Evolutionary conservation across 2,888 invertebrate species (phyloP), one percentile per base, ranked within the genome.

Genomic region (Thysanoteuthis rhombus): DNA sequence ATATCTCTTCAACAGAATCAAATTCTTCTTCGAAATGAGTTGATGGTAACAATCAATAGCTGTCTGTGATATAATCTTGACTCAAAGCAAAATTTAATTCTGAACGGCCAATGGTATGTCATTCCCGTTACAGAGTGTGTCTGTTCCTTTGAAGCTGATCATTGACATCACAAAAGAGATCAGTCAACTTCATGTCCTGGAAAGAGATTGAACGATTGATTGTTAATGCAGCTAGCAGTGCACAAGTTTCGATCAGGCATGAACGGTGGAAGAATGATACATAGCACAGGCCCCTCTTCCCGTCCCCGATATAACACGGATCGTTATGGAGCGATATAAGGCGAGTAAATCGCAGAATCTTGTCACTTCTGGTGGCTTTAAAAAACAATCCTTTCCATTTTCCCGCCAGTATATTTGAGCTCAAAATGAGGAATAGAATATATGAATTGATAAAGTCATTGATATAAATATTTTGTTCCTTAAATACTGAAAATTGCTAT

Each of bases 141-240:
- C n/a, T 75, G 75, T 75, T 75, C 75, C n/a, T 75, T 75, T 75
- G 75, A 75, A 75, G 75, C 75, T 75, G n/a, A n/a, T 75, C 75
- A 75, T 75, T 75, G n/a, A 75, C 75, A 75, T 75, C 75, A 75
- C 75, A 75, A 75, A 75, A 75, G 75, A 75, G 75, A 75, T 75
- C 75, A 75, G 75, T 36, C 75, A 75, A 36, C 75, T n/a, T 75
- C 16, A 19, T 75, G 75, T 75, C 75, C 75, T 36, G 75, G n/a
- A 75, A 75, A 75, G 75, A 75, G 75, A 36, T 75, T 75, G 36
- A 75, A 36, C 75, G 75, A 75, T 75, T 75, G 75, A 75, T 75
- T 75, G n/a, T 36, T 75, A 75, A 75, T 75, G 75, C 75, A 75
- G 75, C 75, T 75, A n/a, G 32, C 32, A 36, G 75, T 75, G 75